Conservation (phyloP, 2,797 vertebrate genomes). For the Sphenodon punctatus region DNA sequence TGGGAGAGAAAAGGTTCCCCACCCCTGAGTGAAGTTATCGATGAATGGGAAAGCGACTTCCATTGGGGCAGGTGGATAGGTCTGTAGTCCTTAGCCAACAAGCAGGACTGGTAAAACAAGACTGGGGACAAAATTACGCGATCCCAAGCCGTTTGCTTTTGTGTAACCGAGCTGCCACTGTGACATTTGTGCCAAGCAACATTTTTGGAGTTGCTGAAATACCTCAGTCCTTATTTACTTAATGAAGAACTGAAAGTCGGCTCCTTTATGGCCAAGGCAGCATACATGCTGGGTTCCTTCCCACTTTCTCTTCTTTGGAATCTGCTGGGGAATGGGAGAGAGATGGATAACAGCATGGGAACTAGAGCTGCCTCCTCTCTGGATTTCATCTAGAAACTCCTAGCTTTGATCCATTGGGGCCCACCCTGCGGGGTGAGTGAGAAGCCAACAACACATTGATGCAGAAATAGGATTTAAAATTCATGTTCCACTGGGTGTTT, state of each 20-base stretch:
- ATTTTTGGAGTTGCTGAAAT: neutral
- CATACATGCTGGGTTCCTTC: neutral
- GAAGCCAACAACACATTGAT: no score
- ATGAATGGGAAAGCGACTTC: no score
- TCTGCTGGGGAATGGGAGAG: neutral
- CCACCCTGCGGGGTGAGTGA: no score
- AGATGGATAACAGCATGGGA: no score
- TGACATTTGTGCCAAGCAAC: accelerated
- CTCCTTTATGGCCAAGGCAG: accelerated
- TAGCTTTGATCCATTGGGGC: no score
- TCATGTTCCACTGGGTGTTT: no score
- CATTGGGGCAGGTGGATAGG: neutral
- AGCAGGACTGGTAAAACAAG: slow-evolving; percentile 55
- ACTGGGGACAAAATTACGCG: neutral
- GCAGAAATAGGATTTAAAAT: no score
- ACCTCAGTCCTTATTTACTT: accelerated
- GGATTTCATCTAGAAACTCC: no score
- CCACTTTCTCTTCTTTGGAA: neutral
- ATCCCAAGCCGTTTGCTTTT: neutral
- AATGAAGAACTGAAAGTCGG: accelerated
- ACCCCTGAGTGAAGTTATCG: no score
- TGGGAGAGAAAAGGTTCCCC: no score
- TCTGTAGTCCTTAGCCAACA: neutral
- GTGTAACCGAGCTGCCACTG: neutral
- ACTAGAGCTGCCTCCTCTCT: no score